Percentiles rank a stretch among this genome's conserved stretches.
Evolutionary conservation across 2,888 invertebrate species (phyloP).

Genomic region (Eledone cirrhosa): DNA sequence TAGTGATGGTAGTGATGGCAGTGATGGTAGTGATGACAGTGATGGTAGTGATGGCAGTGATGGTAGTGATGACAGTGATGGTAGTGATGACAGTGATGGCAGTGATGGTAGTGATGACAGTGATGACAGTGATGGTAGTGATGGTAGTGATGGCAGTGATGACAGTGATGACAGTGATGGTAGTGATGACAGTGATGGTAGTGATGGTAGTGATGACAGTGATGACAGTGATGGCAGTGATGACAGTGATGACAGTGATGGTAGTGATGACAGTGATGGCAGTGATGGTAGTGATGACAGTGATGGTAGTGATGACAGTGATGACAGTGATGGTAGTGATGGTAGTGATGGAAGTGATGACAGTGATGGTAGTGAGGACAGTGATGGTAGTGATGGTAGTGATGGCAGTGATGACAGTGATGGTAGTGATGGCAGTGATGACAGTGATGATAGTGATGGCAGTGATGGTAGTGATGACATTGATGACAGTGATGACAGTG

Average conservation of each 20-base stretch:
- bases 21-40: conserved; percentile 3
- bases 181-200: conserved; percentile 14
- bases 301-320: not conserved
- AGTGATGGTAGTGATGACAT: not conserved
- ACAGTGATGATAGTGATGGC: not conserved
- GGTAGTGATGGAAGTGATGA: not conserved
- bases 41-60: not conserved
- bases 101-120: conserved; percentile 30
- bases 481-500: not conserved
- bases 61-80: conserved; percentile 17
- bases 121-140: conserved; percentile 29
- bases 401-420: not conserved
- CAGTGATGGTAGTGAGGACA: no score
- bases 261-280: conserved; percentile 12
- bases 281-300: conserved; percentile 4
- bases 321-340: not conserved
- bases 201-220: not conserved
- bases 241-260: conserved; percentile 20
- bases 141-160: conserved; percentile 16
- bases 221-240: not conserved
- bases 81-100: conserved; percentile 30
- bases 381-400: no score
- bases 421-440: not conserved
- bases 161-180: conserved; percentile 20
- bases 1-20: conserved; percentile 13